Evolutionary conservation across 2,797 vertebrate genomes (phyloP).

Genomic region (Botia kubotai): DNA sequence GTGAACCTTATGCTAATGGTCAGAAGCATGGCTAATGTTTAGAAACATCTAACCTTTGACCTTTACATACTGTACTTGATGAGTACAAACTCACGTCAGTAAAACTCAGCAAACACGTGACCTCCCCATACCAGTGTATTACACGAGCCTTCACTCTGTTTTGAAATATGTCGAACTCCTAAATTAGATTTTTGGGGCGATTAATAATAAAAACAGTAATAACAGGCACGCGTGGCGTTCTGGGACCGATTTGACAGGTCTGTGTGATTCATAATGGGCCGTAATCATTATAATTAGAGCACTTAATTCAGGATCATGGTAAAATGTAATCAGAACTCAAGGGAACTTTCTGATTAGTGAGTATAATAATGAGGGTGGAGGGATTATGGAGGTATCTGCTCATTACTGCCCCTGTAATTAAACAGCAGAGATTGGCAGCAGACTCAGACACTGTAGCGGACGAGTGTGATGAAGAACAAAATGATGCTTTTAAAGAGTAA

Average conservation of each 20-base stretch:
- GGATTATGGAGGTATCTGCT: slow-evolving; percentile 62
- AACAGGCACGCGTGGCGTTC: slow-evolving; percentile 67
- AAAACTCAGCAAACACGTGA: neutral
- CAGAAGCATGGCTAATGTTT: too few relatives aligned
- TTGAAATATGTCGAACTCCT: neutral
- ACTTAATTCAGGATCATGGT: slow-evolving; percentile 77
- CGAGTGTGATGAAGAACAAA: neutral
- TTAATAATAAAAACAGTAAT: slow-evolving; percentile 44
- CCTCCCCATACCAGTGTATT: neutral
- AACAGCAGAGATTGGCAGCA: slow-evolving; percentile 52
- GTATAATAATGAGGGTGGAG: slow-evolving; percentile 71
- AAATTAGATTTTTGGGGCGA: slow-evolving; percentile 11
- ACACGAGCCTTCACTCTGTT: neutral
- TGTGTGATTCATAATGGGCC: slow-evolving; percentile 73
- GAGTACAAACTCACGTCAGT: neutral
- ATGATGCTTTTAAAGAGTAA: neutral
- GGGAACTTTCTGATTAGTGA: slow-evolving; percentile 71
- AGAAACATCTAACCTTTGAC: neutral
- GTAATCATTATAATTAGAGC: slow-evolving; percentile 81
- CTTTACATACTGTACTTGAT: neutral
- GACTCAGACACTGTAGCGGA: slow-evolving; percentile 8
- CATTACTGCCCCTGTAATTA: slow-evolving; percentile 53
- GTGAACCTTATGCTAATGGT: too few relatives aligned
- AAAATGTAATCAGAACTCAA: slow-evolving; percentile 72
- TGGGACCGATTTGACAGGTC: slow-evolving; percentile 74